These are phyloP conservation scores for Netelia melanura DNA, from an alignment of 2,888 invertebrate genomes.

Conservation along the genomic window DNA sequence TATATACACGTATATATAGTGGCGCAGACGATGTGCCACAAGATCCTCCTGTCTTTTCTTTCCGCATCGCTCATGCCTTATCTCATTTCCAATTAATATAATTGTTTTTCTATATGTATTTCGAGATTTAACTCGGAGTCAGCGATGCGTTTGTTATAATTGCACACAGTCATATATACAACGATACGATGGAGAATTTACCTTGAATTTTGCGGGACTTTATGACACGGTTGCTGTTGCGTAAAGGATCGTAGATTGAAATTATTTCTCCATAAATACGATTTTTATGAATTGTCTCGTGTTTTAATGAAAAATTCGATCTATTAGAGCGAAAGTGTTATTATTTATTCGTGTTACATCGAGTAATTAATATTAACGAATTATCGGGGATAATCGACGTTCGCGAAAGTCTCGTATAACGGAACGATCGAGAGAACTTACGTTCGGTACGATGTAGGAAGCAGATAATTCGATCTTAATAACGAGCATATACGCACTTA, in stretches of 20 bases:
- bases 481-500: constrained; percentile 38
- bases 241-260: neutral
- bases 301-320: too few species aligned
- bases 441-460: neutral
- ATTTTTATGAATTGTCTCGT: too few species aligned
- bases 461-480: constrained; percentile 12
- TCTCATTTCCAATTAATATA: constrained; percentile 67
- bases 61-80: constrained; percentile 59
- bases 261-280: neutral
- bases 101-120: constrained; percentile 68
- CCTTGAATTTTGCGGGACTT: neutral
- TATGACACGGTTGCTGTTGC: neutral
- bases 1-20: constrained; percentile 1
- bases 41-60: constrained; percentile 52
- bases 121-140: constrained; percentile 28
- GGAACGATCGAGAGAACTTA: constrained; percentile 11
- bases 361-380: neutral
- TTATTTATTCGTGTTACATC: too few species aligned
- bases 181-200: constrained; percentile 17
- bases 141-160: constrained; percentile 62
- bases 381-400: neutral
- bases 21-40: constrained; percentile 54
- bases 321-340: too few species aligned
- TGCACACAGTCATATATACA: constrained; percentile 24
- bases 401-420: neutral